Conservation (phyloP, 1,140 invertebrate species). For the Mamestra configurata region DNA sequence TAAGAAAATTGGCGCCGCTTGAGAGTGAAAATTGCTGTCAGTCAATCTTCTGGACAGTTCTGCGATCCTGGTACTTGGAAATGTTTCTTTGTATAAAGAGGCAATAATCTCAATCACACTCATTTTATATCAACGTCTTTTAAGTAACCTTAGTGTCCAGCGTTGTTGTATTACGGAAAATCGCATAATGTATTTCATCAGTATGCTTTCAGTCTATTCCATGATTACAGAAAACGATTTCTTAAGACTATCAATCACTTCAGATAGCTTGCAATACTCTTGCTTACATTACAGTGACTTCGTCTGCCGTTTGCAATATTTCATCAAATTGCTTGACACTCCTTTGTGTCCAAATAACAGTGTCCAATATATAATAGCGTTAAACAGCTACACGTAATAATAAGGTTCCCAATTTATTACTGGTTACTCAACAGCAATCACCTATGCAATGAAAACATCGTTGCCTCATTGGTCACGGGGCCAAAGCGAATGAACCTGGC, state of each 20-base stretch:
- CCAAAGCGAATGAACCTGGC: slow-evolving; percentile 7
- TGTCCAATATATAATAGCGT: slow-evolving; percentile 1
- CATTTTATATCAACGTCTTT: no score
- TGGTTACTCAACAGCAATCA: slow-evolving; percentile 24
- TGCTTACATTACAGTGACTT: neutral
- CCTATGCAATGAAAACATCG: slow-evolving; percentile 20
- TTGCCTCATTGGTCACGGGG: slow-evolving; percentile 17
- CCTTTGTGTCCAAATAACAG: neutral
- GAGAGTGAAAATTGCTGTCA: neutral
- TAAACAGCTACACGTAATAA: slow-evolving; percentile 1
- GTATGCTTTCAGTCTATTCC: neutral
- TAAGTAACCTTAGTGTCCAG: no score
- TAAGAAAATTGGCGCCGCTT: neutral
- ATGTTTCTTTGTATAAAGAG: no score
- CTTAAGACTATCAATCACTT: neutral
- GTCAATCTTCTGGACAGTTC: neutral
- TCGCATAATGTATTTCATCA: neutral
- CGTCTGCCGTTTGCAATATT: slow-evolving; percentile 2
- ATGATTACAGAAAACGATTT: neutral
- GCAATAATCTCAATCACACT: no score
- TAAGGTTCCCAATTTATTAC: slow-evolving; percentile 10
- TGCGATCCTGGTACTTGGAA: slow-evolving; percentile 8
- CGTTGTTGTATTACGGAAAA: neutral
- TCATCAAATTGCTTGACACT: slow-evolving; percentile 22
- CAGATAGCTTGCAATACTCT: slow-evolving; percentile 6